Conservation (phyloP, 2,797 vertebrate species). For the Sarcophilus harrisii region DNA sequence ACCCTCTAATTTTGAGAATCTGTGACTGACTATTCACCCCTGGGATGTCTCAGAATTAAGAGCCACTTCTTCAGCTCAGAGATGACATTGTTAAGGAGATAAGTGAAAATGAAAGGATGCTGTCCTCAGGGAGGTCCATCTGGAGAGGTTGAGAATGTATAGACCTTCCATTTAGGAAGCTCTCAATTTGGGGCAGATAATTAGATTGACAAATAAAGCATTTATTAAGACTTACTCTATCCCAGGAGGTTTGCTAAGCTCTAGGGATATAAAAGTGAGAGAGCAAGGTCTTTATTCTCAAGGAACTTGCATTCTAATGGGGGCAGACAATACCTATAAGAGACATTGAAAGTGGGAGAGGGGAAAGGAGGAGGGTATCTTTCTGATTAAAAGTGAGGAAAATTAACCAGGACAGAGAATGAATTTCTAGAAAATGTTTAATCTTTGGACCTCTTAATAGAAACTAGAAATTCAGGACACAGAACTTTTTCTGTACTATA, state of each 20-base stretch:
- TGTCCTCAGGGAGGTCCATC: background rate
- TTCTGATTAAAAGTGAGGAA: background rate
- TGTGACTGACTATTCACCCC: background rate
- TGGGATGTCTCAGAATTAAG: background rate
- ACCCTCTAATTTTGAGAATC: background rate
- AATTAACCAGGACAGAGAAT: conserved; percentile 2
- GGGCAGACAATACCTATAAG: background rate
- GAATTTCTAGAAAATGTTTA: conserved; percentile 15
- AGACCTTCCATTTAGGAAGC: background rate
- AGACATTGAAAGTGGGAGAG: background rate
- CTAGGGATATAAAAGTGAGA: background rate
- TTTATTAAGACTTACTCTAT: background rate
- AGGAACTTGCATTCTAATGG: background rate
- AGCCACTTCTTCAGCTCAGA: background rate
- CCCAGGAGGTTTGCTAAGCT: background rate
- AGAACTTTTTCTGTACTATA: background rate
- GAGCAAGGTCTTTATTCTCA: background rate
- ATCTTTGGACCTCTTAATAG: background rate
- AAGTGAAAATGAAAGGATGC: background rate
- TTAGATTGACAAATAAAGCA: background rate
- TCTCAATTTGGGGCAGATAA: background rate
- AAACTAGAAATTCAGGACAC: conserved; percentile 17
- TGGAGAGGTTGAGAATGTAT: background rate
- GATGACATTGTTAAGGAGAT: background rate
- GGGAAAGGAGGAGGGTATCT: background rate